phyloP scores from a whole-genome alignment of 2,797 vertebrate genomes.

The Pipistrellus nathusii region DNA sequence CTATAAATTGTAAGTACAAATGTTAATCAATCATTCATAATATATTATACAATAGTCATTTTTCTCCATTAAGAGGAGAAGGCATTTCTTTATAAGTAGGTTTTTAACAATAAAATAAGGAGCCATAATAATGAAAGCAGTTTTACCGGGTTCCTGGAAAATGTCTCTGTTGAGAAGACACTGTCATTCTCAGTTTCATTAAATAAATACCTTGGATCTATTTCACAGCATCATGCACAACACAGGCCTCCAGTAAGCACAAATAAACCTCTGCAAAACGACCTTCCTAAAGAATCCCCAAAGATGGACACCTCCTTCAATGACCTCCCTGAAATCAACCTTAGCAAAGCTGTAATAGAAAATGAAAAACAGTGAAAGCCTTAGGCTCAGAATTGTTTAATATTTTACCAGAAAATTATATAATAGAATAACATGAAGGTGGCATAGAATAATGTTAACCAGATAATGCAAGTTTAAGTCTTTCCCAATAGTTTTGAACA shows the following conservation, averaged over 20 bases:
- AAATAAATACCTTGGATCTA: neutral
- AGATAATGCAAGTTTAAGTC: neutral
- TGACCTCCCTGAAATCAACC: neutral
- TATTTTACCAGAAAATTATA: neutral
- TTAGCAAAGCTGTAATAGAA: neutral
- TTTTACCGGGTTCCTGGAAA: neutral
- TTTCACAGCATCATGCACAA: slow-evolving; percentile 2
- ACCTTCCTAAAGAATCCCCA: neutral
- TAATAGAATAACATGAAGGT: neutral
- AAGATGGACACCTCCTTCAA: neutral
- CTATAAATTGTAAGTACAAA: neutral
- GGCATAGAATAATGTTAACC: neutral
- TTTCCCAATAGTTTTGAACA: neutral
- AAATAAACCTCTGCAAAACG: neutral
- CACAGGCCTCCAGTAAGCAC: neutral
- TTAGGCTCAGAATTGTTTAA: neutral
- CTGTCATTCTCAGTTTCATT: neutral
- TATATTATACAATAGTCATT: neutral
- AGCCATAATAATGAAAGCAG: neutral
- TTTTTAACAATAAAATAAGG: neutral
- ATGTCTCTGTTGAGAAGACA: neutral
- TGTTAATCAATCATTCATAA: neutral
- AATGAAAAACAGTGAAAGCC: neutral
- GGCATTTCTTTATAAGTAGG: neutral
- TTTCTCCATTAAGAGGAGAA: neutral